Evolutionary conservation across 1,140 invertebrate species (phyloP).

Genomic region (Brachionus calyciflorus): DNA sequence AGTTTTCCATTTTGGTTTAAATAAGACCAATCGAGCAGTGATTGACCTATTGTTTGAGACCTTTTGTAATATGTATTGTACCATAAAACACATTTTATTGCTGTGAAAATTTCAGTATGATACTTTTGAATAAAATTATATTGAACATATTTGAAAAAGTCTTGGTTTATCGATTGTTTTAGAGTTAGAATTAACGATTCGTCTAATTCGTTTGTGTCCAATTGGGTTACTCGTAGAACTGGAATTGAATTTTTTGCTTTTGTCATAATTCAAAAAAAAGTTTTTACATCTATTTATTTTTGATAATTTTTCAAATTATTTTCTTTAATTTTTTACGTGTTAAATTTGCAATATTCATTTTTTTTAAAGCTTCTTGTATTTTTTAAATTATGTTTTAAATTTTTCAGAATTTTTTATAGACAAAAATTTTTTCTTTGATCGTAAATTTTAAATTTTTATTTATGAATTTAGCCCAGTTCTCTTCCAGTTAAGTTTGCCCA

Average conservation of each 20-base stretch:
- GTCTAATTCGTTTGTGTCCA: slow-evolving; percentile 31
- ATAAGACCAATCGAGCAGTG: slow-evolving; percentile 23
- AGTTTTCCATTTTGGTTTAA: not conserved
- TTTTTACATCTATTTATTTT: no score
- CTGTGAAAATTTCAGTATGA: slow-evolving; percentile 2
- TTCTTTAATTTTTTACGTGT: not conserved
- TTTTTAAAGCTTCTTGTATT: no score
- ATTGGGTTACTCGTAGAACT: slow-evolving; percentile 27
- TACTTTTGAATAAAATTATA: slow-evolving; percentile 15
- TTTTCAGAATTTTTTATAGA: no score
- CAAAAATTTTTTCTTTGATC: no score
- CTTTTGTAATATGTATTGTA: not conserved
- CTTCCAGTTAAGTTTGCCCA: no score
- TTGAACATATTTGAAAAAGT: slow-evolving; percentile 31
- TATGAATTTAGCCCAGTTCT: no score
- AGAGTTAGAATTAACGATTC: not conserved
- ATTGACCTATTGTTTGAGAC: slow-evolving; percentile 20
- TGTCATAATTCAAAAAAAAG: no score
- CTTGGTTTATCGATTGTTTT: slow-evolving; percentile 12
- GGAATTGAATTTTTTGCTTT: not conserved
- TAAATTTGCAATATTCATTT: no score
- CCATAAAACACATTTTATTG: slow-evolving; percentile 31
- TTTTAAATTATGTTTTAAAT: no score
- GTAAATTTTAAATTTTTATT: no score
- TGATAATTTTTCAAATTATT: no score